These are phyloP conservation scores for Etheostoma nigrum DNA, from an alignment of 2,797 vertebrate genomes.

Conservation along the genomic window DNA sequence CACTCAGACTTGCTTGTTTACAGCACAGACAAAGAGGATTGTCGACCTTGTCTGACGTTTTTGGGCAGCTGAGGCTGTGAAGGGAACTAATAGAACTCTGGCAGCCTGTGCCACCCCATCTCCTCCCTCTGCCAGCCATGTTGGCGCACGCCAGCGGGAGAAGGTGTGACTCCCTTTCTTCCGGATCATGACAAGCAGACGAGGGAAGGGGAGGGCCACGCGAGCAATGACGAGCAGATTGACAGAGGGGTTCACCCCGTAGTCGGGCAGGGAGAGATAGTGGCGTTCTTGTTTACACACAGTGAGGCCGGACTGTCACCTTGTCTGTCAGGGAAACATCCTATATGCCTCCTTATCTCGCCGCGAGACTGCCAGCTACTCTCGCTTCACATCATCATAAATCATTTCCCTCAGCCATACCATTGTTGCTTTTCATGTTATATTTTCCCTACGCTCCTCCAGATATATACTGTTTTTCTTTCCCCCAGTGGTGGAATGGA, in stretches of 20 bases:
- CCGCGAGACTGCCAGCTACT: constrained; percentile 51
- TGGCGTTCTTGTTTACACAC: constrained; percentile 71
- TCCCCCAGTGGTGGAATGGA: constrained; percentile 9
- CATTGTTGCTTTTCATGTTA: constrained; percentile 40
- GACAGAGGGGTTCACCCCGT: constrained; percentile 74
- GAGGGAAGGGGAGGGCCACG: background rate
- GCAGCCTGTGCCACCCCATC: constrained; percentile 39
- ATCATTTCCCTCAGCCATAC: constrained; percentile 49
- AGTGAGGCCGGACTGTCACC: constrained; percentile 65
- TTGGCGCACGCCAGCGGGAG: constrained; percentile 37
- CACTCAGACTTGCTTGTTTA: constrained; percentile 57
- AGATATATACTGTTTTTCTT: constrained; percentile 13
- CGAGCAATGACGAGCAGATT: constrained; percentile 53
- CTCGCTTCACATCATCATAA: constrained; percentile 52
- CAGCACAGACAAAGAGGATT: constrained; percentile 48
- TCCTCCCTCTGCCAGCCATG: constrained; percentile 41
- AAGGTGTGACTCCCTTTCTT: constrained; percentile 54
- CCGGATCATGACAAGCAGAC: constrained; percentile 36
- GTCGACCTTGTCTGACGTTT: constrained; percentile 50
- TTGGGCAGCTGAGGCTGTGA: constrained; percentile 8
- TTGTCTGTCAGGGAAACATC: constrained; percentile 69
- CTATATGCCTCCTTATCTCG: constrained; percentile 66
- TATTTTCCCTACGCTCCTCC: constrained; percentile 19
- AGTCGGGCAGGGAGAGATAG: constrained; percentile 50
- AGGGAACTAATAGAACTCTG: constrained; percentile 52